phyloP scores from a whole-genome alignment of 2,113 vertebrate genomes.

The Mola mola region DNA sequence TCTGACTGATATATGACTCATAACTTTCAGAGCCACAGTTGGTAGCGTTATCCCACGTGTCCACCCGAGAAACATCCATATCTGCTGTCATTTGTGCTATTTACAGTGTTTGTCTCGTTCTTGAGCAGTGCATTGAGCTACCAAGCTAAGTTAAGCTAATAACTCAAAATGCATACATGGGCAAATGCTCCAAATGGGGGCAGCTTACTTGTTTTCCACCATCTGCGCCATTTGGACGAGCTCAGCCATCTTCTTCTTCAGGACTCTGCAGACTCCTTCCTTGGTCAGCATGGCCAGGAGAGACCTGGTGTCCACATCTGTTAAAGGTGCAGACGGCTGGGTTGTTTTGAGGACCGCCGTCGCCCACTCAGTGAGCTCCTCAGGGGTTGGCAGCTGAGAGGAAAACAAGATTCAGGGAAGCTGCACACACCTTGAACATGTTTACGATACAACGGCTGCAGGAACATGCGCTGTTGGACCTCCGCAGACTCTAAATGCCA shows the following conservation, averaged over 20 bases:
- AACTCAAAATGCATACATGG: too few species aligned
- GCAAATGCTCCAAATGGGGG: not conserved
- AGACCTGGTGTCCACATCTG: conserved; percentile 11
- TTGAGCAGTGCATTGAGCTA: too few species aligned
- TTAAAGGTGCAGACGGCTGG: not conserved
- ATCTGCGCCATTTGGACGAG: conserved; percentile 12
- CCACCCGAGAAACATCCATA: too few species aligned
- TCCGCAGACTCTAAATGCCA: too few species aligned
- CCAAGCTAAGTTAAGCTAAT: too few species aligned
- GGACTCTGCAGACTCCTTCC: conserved; percentile 13
- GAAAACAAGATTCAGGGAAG: not conserved
- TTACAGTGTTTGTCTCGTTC: too few species aligned
- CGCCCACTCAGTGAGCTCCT: conserved; percentile 27
- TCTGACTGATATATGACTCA: too few species aligned
- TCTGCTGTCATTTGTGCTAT: too few species aligned
- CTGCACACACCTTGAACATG: not conserved
- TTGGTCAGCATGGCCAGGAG: conserved; percentile 49
- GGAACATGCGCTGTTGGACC: too few species aligned
- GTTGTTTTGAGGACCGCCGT: conserved; percentile 27
- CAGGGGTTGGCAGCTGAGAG: conserved; percentile 50
- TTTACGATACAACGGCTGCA: too few species aligned
- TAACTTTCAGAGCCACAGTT: too few species aligned
- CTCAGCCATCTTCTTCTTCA: conserved; percentile 16
- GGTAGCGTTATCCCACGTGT: too few species aligned
- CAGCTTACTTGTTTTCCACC: conserved; percentile 32